Conservation (phyloP, 35 echinoderm and acorn worm species). For the Strongylocentrotus purpuratus region DNA sequence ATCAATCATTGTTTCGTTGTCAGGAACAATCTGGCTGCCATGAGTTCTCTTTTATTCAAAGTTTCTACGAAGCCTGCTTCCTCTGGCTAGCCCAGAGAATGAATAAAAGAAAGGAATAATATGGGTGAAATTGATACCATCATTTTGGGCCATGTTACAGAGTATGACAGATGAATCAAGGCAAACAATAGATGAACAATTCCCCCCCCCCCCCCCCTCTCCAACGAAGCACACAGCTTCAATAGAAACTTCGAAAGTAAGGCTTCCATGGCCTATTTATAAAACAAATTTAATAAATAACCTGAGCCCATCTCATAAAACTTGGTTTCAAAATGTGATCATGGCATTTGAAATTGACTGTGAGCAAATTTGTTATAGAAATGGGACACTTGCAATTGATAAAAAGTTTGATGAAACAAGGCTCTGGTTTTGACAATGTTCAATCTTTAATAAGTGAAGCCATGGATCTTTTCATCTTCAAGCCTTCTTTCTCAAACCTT, state of each 20-base stretch:
- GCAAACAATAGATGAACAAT: background rate
- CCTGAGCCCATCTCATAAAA: background rate
- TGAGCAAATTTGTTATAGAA: too few species aligned
- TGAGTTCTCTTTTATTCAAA: background rate
- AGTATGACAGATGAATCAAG: background rate
- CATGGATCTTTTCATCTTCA: background rate
- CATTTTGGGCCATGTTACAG: background rate
- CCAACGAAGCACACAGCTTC: background rate
- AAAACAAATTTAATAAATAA: background rate
- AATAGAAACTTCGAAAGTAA: background rate
- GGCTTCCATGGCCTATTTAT: background rate
- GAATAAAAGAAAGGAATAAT: background rate
- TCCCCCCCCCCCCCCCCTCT: background rate
- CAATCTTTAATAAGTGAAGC: too few species aligned
- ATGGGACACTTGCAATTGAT: too few species aligned
- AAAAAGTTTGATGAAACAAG: too few species aligned
- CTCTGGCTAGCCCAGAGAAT: background rate
- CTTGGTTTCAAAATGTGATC: too few species aligned
- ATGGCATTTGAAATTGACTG: too few species aligned
- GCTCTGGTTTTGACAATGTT: too few species aligned
- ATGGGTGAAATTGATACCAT: background rate
- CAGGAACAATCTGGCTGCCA: background rate
- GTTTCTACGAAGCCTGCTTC: background rate
- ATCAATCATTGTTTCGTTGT: slow-evolving; percentile 12
- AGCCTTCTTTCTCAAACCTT: background rate